Base-by-base conservation (phyloP, 37 sponge, comb jelly and placozoan genomes). In the Ianthella basta region DNA sequence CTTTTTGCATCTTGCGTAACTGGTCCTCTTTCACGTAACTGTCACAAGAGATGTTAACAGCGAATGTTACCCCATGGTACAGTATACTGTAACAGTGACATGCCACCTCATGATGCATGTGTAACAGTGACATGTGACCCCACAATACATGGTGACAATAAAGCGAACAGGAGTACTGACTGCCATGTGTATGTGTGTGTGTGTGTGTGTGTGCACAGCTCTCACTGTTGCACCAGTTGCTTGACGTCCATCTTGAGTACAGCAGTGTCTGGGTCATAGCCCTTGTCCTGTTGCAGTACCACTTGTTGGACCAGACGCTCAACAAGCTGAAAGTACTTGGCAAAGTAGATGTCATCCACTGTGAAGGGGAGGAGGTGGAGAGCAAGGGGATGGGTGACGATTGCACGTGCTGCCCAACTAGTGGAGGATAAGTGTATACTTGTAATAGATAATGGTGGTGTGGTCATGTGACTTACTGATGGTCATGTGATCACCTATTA, bases 241-340 rank as follows among this genome's bases (percentile, higher is more conserved):
- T 94, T 72, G 15, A 94, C 89, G 54, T 91, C 85, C 53, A 94
- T 86, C 12, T 72, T 60, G 24, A 59, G 60, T n/a, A 84, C 87
- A 37, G 82, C 60, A 4, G 57, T 44, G 59, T 94, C 95, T 8
- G 95, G 95, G 69, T 94, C 95, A 16, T 85, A 39, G 33, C 89
- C 89, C 56, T 88, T 82, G 15, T 80, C 59, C 87, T 94, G 91
- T 59, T 94, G 95, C 36, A 94, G 81, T 8, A 91, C 89, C 13
- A 91, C 89, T 59, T 94, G 95, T 56, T 94, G 95, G 0, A 94
- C 95, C 74, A 91, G 19, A 18, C 87, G 84, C 30, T 91, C 91
- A 30, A 94, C 83, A 37, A 94, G 85, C 5, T 84, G 83, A 85
- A 91, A 94, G 66, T 89, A 88, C 44, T 88, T 86, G 39, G 84